Conservation (phyloP, 2,797 vertebrate species). For the Momotus momota region DNA sequence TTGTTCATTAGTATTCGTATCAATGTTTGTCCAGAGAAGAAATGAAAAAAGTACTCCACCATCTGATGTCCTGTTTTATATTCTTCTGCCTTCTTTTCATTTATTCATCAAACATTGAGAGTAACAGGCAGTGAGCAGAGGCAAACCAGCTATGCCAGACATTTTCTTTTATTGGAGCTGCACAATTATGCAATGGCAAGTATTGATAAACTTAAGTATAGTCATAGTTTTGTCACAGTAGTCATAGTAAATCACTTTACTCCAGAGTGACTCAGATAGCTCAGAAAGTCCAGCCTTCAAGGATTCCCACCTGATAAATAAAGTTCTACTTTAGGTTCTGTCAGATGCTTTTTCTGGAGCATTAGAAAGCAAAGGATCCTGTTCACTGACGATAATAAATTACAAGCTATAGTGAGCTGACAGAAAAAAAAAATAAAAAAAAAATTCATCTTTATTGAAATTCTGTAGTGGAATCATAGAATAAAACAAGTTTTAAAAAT, state of each 20-base stretch:
- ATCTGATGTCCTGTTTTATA: neutral
- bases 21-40: neutral
- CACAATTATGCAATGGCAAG: neutral
- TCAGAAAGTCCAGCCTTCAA: neutral
- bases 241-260: neutral
- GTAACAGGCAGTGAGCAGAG: neutral
- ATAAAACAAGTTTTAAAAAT: neutral
- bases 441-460: neutral
- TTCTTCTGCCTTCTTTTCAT: slow-evolving; percentile 11
- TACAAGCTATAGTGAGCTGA: neutral
- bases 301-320: neutral
- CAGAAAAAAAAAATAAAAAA: neutral
- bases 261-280: neutral
- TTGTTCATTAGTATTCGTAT: neutral
- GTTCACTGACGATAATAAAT: neutral
- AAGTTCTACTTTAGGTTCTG: neutral
- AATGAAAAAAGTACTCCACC: neutral
- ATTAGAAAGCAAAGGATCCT: neutral
- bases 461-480: neutral
- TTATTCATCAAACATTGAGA: neutral
- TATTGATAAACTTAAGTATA: neutral
- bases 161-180: neutral
- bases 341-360: neutral
- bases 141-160: neutral
- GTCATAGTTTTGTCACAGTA: neutral